Conservation (phyloP, 2,797 vertebrate species). For the Tragopan temminckii region DNA sequence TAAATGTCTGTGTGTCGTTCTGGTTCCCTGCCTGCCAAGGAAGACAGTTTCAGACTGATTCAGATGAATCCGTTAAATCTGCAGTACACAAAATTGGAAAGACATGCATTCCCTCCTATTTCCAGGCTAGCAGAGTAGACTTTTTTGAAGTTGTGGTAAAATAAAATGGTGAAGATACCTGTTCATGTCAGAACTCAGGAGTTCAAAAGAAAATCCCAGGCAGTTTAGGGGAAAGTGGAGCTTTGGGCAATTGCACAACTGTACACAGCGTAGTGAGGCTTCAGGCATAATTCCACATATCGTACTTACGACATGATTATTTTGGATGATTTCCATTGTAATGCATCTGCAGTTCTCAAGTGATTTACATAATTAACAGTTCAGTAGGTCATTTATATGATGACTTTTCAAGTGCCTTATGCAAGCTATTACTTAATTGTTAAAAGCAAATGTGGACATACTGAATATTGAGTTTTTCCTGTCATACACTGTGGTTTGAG, state of each 20-base stretch:
- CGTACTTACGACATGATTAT: neutral
- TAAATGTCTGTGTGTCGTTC: neutral
- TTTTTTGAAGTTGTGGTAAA: neutral
- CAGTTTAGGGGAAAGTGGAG: neutral
- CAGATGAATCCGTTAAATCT: neutral
- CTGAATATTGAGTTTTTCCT: neutral
- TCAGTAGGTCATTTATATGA: constrained; percentile 42
- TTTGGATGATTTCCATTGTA: constrained; percentile 34
- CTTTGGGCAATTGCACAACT: neutral
- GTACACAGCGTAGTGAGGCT: neutral
- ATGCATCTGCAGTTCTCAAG: constrained; percentile 14
- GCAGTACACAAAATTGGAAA: neutral
- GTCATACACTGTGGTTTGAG: neutral
- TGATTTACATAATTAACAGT: constrained; percentile 39
- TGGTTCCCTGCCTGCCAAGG: neutral
- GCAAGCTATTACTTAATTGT: constrained; percentile 23
- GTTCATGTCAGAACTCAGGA: neutral
- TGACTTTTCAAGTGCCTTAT: constrained; percentile 21
- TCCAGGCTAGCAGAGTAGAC: neutral
- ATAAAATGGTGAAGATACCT: neutral
- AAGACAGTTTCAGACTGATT: constrained; percentile 5
- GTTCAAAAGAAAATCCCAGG: neutral
- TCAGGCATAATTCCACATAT: neutral
- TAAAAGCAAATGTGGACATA: neutral
- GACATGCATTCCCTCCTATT: neutral